These are phyloP conservation scores for Sinella curviseta DNA, from an alignment of 1,140 invertebrate species.

Conservation along the genomic window DNA sequence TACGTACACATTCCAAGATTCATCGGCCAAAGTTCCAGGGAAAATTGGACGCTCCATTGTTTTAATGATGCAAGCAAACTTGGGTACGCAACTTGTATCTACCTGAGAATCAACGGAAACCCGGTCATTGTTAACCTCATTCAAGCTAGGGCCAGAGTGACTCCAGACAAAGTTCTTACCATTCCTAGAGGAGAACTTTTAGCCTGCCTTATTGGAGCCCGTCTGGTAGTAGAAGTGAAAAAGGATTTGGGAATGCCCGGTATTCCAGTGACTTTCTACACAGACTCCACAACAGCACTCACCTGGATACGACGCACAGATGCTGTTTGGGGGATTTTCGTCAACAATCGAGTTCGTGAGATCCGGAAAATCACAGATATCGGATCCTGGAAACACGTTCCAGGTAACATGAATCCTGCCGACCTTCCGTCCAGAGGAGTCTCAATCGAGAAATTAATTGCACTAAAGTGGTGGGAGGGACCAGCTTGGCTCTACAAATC, in stretches of 20 bases:
- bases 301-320: neutral
- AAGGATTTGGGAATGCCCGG: neutral
- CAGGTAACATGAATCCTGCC: neutral
- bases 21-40: neutral
- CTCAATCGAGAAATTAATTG: neutral
- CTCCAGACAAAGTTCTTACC: neutral
- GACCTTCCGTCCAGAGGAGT: neutral
- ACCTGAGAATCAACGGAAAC: constrained; percentile 44
- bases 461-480: neutral
- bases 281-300: neutral
- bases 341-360: neutral
- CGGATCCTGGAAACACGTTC: neutral
- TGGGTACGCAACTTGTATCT: constrained; percentile 51
- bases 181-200: neutral
- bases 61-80: constrained; percentile 53
- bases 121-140: neutral
- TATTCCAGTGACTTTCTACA: neutral
- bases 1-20: constrained; percentile 47
- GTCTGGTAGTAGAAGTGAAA: neutral
- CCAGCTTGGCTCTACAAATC: neutral
- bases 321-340: neutral
- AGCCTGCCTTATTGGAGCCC: neutral
- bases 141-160: neutral
- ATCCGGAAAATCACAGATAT: neutral
- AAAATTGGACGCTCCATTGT: constrained; percentile 46